These are phyloP conservation scores for Acleris cristana DNA, from an alignment of 2,888 invertebrate species.

Conservation along the genomic window DNA sequence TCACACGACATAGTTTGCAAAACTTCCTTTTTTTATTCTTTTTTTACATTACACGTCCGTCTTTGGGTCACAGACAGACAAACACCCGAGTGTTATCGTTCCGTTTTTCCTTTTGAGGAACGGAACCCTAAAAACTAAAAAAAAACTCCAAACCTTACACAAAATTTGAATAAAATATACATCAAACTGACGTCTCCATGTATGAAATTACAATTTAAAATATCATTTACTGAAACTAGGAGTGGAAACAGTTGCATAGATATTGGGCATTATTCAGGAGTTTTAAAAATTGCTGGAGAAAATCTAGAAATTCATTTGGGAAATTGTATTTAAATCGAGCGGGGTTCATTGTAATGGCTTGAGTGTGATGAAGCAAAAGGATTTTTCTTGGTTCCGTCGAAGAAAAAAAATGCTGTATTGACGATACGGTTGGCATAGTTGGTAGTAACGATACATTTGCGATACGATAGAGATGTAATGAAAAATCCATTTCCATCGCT, in stretches of 20 bases:
- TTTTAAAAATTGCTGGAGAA: conserved; percentile 16
- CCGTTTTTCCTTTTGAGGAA: no score
- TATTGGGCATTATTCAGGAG: conserved; percentile 34
- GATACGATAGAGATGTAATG: no score
- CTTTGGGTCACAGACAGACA: no score
- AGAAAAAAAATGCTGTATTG: no score
- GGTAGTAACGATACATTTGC: no score
- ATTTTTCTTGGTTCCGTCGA: no score
- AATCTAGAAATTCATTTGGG: conserved; percentile 8
- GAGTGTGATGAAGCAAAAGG: neutral
- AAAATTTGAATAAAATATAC: conserved; percentile 44
- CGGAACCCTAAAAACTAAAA: neutral
- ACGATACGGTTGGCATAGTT: no score
- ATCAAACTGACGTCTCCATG: conserved; percentile 42
- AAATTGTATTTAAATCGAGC: neutral
- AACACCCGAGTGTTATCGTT: no score
- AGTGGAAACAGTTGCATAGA: conserved; percentile 37
- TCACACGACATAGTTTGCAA: no score
- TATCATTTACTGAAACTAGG: conserved; percentile 30
- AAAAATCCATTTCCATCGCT: no score
- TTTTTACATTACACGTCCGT: no score
- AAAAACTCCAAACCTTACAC: neutral
- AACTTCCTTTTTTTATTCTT: no score
- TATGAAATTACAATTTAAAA: conserved; percentile 46
- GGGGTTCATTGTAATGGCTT: neutral